Percentiles rank a stretch among this genome's conserved stretches.
Evolutionary conservation across 35 echinoderm and acorn worm genomes (phyloP).

Genomic region (Ophioderma brevispina): DNA sequence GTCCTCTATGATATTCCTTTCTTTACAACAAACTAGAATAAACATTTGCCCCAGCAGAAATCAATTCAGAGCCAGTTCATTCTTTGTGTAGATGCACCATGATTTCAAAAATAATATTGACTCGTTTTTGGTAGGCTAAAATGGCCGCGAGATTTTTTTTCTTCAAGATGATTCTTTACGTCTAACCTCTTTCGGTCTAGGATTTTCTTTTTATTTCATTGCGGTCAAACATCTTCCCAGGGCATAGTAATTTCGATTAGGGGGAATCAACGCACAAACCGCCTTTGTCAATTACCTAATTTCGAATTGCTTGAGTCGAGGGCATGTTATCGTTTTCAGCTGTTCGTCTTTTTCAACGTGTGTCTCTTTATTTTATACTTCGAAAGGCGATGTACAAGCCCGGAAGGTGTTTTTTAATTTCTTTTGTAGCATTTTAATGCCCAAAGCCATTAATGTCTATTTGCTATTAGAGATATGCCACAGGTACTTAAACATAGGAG

Average conservation of each 20-base stretch:
- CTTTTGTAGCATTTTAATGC: neutral
- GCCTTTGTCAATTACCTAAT: conserved; percentile 4
- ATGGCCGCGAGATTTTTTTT: neutral
- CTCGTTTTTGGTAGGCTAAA: conserved; percentile 8
- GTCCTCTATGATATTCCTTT: neutral
- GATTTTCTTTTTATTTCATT: neutral
- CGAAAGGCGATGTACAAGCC: neutral
- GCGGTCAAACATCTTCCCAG: neutral
- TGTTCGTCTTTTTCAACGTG: neutral
- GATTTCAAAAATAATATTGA: conserved; percentile 12
- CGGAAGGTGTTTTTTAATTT: neutral
- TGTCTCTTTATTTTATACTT: neutral
- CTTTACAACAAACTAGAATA: neutral
- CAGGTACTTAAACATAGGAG: neutral
- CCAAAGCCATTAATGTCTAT: neutral
- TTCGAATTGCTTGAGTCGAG: neutral
- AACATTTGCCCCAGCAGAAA: neutral
- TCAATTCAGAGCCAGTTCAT: neutral
- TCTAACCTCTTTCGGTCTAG: neutral
- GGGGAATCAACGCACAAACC: neutral
- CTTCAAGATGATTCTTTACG: conserved; percentile 2
- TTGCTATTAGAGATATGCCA: neutral
- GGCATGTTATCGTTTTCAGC: neutral
- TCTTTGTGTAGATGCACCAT: neutral
- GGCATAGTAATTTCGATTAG: conserved; percentile 13